Conservation (phyloP, 2,888 invertebrate genomes). For the Cheilosia impressa region DNA sequence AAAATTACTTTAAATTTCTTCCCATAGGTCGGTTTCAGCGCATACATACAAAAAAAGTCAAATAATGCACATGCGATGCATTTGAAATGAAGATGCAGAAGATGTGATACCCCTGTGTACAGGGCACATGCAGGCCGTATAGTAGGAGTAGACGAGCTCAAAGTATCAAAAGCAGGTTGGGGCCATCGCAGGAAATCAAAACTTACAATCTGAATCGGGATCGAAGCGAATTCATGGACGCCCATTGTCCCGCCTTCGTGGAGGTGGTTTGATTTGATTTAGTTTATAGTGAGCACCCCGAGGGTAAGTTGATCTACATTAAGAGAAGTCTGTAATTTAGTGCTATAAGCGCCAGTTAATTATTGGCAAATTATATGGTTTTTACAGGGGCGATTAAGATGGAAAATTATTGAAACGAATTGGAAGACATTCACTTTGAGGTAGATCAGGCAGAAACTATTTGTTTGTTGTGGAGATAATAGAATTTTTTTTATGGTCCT, state of each 20-base stretch:
- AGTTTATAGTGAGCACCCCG: constrained; percentile 34
- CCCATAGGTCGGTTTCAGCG: constrained; percentile 48
- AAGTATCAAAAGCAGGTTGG: constrained; percentile 45
- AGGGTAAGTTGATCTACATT: constrained; percentile 59
- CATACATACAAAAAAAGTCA: constrained; percentile 47
- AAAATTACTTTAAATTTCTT: constrained; percentile 54
- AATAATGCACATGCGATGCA: constrained; percentile 71
- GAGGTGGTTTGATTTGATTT: constrained; percentile 68
- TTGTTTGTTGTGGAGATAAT: no score
- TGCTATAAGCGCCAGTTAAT: constrained; percentile 23
- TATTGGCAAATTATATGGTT: no score
- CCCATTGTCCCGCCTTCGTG: constrained; percentile 64
- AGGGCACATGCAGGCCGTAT: not conserved
- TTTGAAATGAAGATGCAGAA: constrained; percentile 58
- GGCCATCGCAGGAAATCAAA: constrained; percentile 56
- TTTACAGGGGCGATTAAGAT: no score
- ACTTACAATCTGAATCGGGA: constrained; percentile 65
- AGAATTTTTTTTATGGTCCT: no score
- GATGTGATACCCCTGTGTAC: constrained; percentile 39
- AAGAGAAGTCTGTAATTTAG: constrained; percentile 44
- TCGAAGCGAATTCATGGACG: constrained; percentile 67
- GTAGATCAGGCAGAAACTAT: no score
- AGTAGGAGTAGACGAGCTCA: constrained; percentile 50
- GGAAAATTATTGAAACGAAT: no score
- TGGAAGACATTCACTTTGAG: no score